These are phyloP conservation scores for Pituophis catenifer DNA, from an alignment of 2,113 vertebrate species.

Conservation along the genomic window DNA sequence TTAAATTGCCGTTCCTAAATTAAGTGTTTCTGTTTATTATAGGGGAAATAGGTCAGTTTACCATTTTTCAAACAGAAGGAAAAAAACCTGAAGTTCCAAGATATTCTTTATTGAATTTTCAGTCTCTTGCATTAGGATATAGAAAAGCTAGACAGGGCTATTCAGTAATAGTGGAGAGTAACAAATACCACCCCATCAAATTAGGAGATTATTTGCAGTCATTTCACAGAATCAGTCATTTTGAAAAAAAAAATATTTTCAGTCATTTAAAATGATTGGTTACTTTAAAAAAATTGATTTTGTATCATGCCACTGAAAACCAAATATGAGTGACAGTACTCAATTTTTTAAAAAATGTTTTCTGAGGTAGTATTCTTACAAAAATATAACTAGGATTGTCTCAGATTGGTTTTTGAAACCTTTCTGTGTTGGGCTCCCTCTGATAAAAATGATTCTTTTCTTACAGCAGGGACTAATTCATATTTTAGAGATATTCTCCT, in stretches of 20 bases:
- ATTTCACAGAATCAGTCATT: neutral
- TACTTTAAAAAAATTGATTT: neutral
- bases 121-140: neutral
- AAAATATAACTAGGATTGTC: neutral
- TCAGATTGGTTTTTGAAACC: neutral
- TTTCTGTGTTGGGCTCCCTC: neutral
- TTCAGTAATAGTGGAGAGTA: neutral
- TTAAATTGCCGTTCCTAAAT: neutral
- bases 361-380: neutral
- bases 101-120: neutral
- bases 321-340: neutral
- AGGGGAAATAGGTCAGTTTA: neutral
- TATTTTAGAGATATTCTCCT: neutral
- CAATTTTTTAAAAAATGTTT: neutral
- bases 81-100: neutral
- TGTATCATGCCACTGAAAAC: neutral
- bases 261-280: neutral
- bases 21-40: neutral
- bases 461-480: neutral
- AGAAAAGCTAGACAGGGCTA: neutral
- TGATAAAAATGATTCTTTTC: neutral
- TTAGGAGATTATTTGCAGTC: neutral
- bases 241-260: neutral
- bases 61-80: neutral
- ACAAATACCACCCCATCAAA: neutral